Percentiles rank a stretch among this genome's conserved stretches.
These are phyloP conservation scores for Julus scanicus DNA, from an alignment of 2,888 invertebrate species.

Conservation along the genomic window DNA sequence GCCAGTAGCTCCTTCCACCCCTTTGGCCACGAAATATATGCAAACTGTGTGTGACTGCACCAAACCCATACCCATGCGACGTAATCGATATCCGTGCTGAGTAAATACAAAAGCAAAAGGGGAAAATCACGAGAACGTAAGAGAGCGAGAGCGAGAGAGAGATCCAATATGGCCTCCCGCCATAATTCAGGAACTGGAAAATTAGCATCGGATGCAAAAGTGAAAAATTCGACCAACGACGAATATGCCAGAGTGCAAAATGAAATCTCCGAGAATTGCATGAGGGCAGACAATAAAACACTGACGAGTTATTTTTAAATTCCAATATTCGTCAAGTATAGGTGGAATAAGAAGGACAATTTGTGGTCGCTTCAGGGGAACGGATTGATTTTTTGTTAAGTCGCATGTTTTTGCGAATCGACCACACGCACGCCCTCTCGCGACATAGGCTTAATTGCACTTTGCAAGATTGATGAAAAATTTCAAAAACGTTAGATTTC, in stretches of 20 bases:
- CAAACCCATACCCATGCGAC: not conserved
- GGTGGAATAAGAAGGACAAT: conserved; percentile 6
- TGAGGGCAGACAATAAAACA: not conserved
- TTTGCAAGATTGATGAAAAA: not conserved
- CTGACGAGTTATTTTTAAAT: not conserved
- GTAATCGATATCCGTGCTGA: conserved; percentile 42
- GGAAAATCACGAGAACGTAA: conserved; percentile 16
- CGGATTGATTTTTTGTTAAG: conserved; percentile 16
- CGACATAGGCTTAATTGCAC: not conserved
- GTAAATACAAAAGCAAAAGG: conserved; percentile 42
- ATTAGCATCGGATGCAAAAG: conserved; percentile 25
- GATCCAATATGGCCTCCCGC: conserved; percentile 34
- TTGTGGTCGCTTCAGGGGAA: not conserved
- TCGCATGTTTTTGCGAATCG: not conserved
- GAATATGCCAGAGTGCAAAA: not conserved
- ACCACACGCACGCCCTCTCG: not conserved
- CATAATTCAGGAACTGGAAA: conserved; percentile 24
- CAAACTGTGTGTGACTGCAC: conserved; percentile 35
- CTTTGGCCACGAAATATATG: conserved; percentile 39
- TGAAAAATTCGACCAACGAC: conserved; percentile 4
- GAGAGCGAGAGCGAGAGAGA: not conserved
- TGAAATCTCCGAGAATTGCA: not conserved
- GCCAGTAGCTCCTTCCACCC: conserved; percentile 10
- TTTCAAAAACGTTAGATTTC: not conserved
- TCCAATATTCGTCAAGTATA: not conserved